Conservation (phyloP, 2,113 vertebrate genomes). For the Clarias magur region DNA sequence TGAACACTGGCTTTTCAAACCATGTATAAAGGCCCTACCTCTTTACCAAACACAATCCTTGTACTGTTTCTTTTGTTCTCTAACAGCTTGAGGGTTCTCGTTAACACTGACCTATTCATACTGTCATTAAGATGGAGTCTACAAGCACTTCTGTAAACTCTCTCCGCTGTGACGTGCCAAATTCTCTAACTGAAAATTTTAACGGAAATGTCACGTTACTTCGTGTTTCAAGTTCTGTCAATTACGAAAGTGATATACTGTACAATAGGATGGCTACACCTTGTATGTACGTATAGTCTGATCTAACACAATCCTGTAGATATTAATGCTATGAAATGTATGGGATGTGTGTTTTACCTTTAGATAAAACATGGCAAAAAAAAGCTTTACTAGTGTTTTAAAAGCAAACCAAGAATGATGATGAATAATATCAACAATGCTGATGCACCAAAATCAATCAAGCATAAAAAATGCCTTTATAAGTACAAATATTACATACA, state of each 20-base stretch:
- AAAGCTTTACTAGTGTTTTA: not conserved
- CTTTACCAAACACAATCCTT: not conserved
- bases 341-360: not conserved
- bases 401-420: not conserved
- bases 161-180: not conserved
- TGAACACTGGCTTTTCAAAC: not conserved
- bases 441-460: not conserved
- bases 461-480: not conserved
- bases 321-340: not conserved
- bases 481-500: slow-evolving; percentile 2
- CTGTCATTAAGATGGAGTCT: not conserved
- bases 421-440: too few species aligned
- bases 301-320: not conserved
- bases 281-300: not conserved
- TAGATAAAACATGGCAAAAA: not conserved
- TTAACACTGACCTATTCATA: not conserved
- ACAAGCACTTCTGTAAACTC: not conserved
- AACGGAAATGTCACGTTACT: not conserved
- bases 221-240: not conserved
- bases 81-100: not conserved
- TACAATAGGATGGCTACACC: not conserved
- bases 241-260: not conserved
- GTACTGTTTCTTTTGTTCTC: not conserved
- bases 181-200: not conserved
- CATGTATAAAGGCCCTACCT: not conserved